Evolutionary conservation across 37 sponge, comb jelly and placozoan species (phyloP).

Genomic region (Dysidea cf. avara): DNA sequence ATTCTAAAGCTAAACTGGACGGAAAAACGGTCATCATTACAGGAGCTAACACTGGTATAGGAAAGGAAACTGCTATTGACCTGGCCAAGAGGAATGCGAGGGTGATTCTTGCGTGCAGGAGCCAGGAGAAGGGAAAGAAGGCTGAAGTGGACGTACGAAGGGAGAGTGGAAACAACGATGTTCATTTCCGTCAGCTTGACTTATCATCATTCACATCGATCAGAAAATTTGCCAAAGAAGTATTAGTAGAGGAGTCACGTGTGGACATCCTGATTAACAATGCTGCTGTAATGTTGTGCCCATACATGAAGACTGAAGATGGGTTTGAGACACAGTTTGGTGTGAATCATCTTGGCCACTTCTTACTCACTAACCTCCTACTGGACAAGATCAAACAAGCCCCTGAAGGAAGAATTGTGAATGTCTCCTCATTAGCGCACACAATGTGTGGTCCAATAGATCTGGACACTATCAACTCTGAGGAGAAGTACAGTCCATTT

Average conservation of each 20-base stretch:
- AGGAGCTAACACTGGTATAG: too few species aligned
- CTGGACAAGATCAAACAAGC: slow-evolving; percentile 52
- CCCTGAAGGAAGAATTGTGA: slow-evolving; percentile 52
- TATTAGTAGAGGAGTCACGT: slow-evolving; percentile 34
- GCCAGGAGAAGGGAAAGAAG: too few species aligned
- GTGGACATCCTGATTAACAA: slow-evolving; percentile 82
- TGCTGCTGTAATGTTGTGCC: slow-evolving; percentile 70
- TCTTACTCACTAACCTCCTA: too few species aligned
- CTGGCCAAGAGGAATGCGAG: too few species aligned
- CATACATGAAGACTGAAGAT: slow-evolving; percentile 39
- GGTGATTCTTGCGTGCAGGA: too few species aligned
- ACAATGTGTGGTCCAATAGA: slow-evolving; percentile 8
- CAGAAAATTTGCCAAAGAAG: slow-evolving; percentile 36
- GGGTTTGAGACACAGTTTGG: slow-evolving; percentile 76
- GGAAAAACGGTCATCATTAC: slow-evolving; percentile 65
- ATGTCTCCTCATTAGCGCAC: slow-evolving; percentile 50
- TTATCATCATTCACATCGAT: too few species aligned
- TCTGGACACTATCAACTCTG: slow-evolving; percentile 62
- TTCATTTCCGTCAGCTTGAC: too few species aligned
- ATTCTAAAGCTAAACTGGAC: slow-evolving; percentile 33
- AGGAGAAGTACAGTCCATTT: too few species aligned
- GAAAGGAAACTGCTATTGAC: too few species aligned
- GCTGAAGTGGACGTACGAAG: too few species aligned
- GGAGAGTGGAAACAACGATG: too few species aligned
- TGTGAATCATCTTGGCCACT: slow-evolving; percentile 79